Conservation (phyloP, 2,113 vertebrate genomes). For the Micronycteris hirsuta region DNA sequence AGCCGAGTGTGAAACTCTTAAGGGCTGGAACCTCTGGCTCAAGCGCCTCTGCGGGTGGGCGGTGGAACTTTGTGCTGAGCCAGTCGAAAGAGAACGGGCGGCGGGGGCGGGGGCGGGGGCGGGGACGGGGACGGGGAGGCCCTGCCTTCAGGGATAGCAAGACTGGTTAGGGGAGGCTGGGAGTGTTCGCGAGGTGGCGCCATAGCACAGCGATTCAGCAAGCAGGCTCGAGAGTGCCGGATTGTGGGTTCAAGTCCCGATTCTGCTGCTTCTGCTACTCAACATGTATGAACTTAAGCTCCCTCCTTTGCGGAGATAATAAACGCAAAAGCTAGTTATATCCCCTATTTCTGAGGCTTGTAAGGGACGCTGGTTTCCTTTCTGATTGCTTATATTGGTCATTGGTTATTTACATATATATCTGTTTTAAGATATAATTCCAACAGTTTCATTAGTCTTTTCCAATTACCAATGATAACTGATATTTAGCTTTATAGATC, state of each 20-base stretch:
- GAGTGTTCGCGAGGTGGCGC: background rate
- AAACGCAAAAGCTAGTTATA: background rate
- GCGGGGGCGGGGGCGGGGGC: no score
- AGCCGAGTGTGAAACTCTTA: background rate
- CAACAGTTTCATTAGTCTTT: background rate
- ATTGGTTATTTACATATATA: no score
- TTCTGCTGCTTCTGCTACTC: background rate
- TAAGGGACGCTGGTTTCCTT: background rate
- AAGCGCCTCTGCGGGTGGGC: background rate
- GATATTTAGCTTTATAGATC: background rate
- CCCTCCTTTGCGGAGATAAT: background rate
- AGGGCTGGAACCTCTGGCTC: no score
- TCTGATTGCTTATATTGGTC: background rate
- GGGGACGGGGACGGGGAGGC: no score
- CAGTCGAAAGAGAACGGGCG: rapidly evolving
- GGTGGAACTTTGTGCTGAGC: no score
- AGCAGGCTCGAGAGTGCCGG: rapidly evolving
- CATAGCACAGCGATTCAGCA: background rate
- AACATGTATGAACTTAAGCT: background rate
- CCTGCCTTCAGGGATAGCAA: background rate
- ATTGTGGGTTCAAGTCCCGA: background rate
- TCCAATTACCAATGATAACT: background rate
- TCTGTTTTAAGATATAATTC: background rate
- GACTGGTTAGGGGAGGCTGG: background rate
- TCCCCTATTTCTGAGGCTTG: background rate